phyloP scores from a whole-genome alignment of 2,888 invertebrate species.

The Trichopria drosophilae region DNA sequence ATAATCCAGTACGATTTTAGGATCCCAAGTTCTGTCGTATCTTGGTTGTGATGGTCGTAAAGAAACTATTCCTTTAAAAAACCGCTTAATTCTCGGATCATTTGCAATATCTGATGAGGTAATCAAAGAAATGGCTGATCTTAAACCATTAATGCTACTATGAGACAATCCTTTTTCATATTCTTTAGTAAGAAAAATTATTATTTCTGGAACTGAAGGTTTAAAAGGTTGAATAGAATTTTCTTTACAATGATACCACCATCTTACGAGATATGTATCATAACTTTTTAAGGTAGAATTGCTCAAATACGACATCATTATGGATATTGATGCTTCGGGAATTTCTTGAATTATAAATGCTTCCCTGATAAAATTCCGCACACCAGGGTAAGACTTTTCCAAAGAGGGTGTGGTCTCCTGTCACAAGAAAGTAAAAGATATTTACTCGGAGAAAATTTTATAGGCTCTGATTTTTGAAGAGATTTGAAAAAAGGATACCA shows the following conservation, averaged over 20 bases:
- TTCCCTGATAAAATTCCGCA: constrained; percentile 26
- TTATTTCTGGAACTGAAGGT: not conserved
- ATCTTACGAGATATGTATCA: too few relatives aligned
- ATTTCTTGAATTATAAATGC: constrained; percentile 14
- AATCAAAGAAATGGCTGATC: constrained; percentile 27
- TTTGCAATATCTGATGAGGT: constrained; percentile 6
- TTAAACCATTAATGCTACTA: constrained; percentile 18
- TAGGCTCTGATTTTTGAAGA: constrained; percentile 9
- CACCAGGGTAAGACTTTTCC: constrained; percentile 28
- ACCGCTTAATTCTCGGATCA: constrained; percentile 15
- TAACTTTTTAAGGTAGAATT: constrained; percentile 10
- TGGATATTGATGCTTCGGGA: constrained; percentile 14
- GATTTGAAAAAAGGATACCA: constrained; percentile 20
- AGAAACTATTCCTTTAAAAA: constrained; percentile 28
- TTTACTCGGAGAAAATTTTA: constrained; percentile 12
- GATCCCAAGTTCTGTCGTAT: constrained; percentile 29
- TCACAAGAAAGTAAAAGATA: constrained; percentile 16
- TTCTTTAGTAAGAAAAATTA: constrained; percentile 6
- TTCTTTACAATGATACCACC: too few relatives aligned
- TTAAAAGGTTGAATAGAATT: too few relatives aligned
- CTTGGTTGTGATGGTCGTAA: constrained; percentile 24
- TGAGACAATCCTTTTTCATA: constrained; percentile 22
- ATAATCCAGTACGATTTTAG: constrained; percentile 15
- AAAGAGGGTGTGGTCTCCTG: constrained; percentile 13
- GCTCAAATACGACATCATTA: constrained; percentile 26